These are phyloP conservation scores for Drosophila pandora DNA, from an alignment of 1,140 invertebrate genomes.

Conservation along the genomic window DNA sequence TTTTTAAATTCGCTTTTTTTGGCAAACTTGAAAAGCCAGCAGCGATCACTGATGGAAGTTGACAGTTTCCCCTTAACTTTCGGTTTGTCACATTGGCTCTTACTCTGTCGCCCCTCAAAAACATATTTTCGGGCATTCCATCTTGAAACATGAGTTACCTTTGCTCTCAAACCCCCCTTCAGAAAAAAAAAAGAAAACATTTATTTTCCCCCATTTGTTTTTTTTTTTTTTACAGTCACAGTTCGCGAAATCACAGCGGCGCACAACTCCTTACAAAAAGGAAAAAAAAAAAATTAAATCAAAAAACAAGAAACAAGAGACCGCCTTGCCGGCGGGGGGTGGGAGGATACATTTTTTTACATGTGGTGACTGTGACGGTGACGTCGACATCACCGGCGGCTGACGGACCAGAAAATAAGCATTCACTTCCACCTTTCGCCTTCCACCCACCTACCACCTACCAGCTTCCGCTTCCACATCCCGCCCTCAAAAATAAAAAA, in stretches of 20 bases:
- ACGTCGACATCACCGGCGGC: constrained; percentile 65
- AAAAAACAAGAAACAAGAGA: constrained; percentile 39
- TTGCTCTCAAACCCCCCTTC: constrained; percentile 7
- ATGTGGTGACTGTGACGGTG: constrained; percentile 71
- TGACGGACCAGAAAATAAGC: constrained; percentile 81
- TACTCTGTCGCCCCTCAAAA: constrained; percentile 1
- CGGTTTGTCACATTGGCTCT: constrained; percentile 20
- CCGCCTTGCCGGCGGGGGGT: background rate
- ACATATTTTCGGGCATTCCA: constrained; percentile 64
- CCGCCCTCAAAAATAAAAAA: background rate
- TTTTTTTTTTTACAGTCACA: constrained; percentile 41
- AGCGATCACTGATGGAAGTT: background rate
- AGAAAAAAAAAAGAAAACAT: background rate
- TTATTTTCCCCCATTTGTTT: constrained; percentile 13
- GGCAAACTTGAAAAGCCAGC: background rate
- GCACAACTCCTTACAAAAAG: constrained; percentile 18
- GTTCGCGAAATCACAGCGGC: constrained; percentile 71
- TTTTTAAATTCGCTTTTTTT: background rate
- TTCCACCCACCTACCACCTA: constrained; percentile 14
- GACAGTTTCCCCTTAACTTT: constrained; percentile 7
- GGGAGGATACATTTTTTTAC: constrained; percentile 59
- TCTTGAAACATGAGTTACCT: constrained; percentile 7
- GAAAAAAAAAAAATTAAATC: constrained; percentile 2
- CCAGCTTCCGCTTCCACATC: background rate
- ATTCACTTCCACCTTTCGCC: constrained; percentile 51